Percentiles rank a stretch among this genome's conserved stretches.
Evolutionary conservation across 2,888 invertebrate genomes (phyloP).

Genomic region (Cactoblastis cactorum): DNA sequence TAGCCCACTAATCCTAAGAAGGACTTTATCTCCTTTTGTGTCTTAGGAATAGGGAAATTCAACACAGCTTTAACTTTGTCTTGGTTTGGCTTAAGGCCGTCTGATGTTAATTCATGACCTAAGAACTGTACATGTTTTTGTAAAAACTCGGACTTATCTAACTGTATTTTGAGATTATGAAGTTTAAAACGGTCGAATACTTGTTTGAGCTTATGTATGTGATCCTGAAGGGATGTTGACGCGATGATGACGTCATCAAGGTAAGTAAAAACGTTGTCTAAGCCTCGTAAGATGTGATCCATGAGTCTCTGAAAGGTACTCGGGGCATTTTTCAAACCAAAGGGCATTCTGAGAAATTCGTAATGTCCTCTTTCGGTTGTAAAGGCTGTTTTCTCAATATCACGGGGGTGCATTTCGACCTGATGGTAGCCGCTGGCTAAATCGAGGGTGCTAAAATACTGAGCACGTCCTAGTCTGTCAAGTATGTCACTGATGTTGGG

Average conservation of each 20-base stretch:
- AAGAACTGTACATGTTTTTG: conserved; percentile 21
- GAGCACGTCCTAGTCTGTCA: conserved; percentile 24
- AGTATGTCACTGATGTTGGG: conserved; percentile 29
- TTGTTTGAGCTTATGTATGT: conserved; percentile 24
- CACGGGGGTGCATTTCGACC: conserved; percentile 17
- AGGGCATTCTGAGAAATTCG: conserved; percentile 38
- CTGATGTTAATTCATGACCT: conserved; percentile 24
- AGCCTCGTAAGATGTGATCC: conserved; percentile 32
- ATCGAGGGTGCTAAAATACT: conserved; percentile 29
- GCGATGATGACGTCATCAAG: conserved; percentile 33
- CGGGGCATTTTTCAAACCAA: conserved; percentile 35
- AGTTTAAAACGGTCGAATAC: conserved; percentile 28
- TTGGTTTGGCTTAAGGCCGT: conserved; percentile 29
- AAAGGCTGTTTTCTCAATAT: conserved; percentile 37
- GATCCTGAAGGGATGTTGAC: conserved; percentile 25
- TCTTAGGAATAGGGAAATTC: conserved; percentile 27
- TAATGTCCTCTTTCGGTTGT: conserved; percentile 33
- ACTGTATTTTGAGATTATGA: conserved; percentile 26
- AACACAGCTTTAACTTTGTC: conserved; percentile 29
- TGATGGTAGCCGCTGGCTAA: conserved; percentile 29
- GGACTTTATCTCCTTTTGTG: conserved; percentile 28
- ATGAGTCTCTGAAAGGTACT: conserved; percentile 39
- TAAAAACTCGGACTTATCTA: conserved; percentile 26
- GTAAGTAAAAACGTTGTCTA: conserved; percentile 29
- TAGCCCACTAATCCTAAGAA: conserved; percentile 21